Evolutionary conservation across 2,888 invertebrate species (phyloP), one percentile per base, ranked within the genome.

Genomic region (Rotaria sp.): DNA sequence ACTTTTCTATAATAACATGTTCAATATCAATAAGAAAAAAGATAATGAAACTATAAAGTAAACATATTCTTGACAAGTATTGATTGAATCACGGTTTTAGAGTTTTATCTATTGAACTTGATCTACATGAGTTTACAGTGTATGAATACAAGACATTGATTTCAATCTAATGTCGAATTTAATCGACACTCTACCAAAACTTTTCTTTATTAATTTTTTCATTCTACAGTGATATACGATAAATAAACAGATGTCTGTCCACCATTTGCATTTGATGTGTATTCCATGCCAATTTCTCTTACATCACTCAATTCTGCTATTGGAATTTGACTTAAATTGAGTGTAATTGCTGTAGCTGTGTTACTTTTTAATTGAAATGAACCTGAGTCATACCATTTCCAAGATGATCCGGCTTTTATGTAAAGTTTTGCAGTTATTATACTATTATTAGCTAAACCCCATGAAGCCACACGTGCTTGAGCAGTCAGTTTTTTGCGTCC

Each of bases 381-480:
- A n/a, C 80, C 80, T 26, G 41, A 45, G 26, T 80, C 80, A n/a
- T 45, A 45, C 45, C 80, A 80, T n/a, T 45, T 80, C 80, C 80
- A 80, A 15, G 24, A 24, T 26, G 26, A n/a, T 5, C 80, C 80
- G n/a, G 80, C 8, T 45, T 80, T 80, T 21, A n/a, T 13, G n/a
- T 80, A 80, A 11, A 80, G n/a, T 80, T 80, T 80, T 45, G 80
- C 80, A 45, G 18, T 45, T 24, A 80, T 45, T 45, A 15, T 10
- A 18, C 45, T n/a, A 80, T 45, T n/a, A 45, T 45, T 45, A 26
- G 13, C 26, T 15, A 45, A 45, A 45, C 80, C 80, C 80, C 80
- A 80, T 45, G 80, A n/a, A 80, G 80, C 80, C 13, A n/a, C 26
- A 41, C 45, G 80, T 26, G 45, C 45, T n/a, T 26, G 26, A n/a